Conservation (phyloP, 37 sponge, comb jelly and placozoan genomes). For the Hormiphora californensis region DNA sequence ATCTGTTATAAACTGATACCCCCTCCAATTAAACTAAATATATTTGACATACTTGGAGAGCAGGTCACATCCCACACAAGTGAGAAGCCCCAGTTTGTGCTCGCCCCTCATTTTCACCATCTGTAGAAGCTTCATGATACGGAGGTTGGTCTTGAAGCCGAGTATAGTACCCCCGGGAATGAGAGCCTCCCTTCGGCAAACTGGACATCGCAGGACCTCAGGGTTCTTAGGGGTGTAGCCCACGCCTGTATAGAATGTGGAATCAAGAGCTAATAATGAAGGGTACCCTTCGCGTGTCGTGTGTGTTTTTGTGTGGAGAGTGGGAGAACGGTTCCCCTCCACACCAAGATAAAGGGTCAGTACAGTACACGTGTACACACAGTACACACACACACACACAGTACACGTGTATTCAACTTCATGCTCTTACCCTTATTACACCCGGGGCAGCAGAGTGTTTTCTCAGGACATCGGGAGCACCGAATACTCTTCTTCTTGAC, state of each 20-base stretch:
- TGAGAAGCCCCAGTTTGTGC: conserved; percentile 1
- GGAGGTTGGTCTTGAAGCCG: conserved; percentile 50
- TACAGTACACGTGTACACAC: too few species aligned
- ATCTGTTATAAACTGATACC: too few species aligned
- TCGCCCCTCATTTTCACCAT: conserved; percentile 46
- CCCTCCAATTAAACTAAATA: background rate
- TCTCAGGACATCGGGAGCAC: conserved; percentile 41
- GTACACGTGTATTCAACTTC: too few species aligned
- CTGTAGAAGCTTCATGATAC: conserved; percentile 44
- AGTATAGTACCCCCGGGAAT: conserved; percentile 51
- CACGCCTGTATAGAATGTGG: too few species aligned
- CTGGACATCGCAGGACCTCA: conserved; percentile 41
- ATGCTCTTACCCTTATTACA: conserved; percentile 53
- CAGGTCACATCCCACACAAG: conserved; percentile 10
- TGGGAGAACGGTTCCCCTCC: too few species aligned
- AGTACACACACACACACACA: too few species aligned
- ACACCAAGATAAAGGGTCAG: too few species aligned
- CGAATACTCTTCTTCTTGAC: conserved; percentile 48
- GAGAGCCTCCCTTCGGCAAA: conserved; percentile 20
- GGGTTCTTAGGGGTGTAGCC: conserved; percentile 52
- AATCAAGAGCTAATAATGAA: too few species aligned
- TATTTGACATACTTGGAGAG: background rate
- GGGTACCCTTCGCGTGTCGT: too few species aligned
- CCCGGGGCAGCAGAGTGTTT: conserved; percentile 42
- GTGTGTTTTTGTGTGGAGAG: too few species aligned